These are phyloP conservation scores for Apodemus agrarius DNA, from an alignment of 2,797 vertebrate genomes.

Conservation along the genomic window DNA sequence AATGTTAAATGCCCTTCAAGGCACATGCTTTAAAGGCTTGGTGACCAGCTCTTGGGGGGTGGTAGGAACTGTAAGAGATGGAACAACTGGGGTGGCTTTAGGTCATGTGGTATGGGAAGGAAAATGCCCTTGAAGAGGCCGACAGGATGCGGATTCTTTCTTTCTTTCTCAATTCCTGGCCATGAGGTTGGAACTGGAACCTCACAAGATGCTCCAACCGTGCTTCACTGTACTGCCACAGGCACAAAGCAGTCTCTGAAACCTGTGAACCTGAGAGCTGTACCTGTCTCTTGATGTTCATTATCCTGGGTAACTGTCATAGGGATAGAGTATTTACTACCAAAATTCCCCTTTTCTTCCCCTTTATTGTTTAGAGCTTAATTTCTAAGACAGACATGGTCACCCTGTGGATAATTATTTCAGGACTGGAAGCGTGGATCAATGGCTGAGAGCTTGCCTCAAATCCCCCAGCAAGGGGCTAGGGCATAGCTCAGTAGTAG, in stretches of 20 bases:
- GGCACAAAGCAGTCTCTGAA: neutral
- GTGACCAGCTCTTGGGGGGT: neutral
- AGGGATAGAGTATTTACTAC: neutral
- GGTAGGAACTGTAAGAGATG: neutral
- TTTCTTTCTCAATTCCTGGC: neutral
- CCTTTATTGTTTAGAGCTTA: neutral
- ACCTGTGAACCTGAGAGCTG: neutral
- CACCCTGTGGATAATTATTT: neutral
- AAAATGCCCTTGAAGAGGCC: neutral
- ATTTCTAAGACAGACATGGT: slow-evolving; percentile 19
- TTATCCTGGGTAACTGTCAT: neutral
- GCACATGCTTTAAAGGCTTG: neutral
- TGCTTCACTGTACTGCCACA: neutral
- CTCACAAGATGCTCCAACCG: neutral
- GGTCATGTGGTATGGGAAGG: neutral
- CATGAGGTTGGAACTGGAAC: neutral
- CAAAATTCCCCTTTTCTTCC: neutral
- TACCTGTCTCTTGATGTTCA: neutral
- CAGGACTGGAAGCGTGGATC: neutral
- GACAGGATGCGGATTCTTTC: neutral
- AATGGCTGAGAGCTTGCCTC: neutral
- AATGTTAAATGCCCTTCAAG: neutral
- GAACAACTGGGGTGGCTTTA: neutral
- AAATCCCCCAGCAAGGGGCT: neutral
- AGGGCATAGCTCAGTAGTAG: neutral